A percentile compares a stretch with the other conserved stretches of the same genome.
Evolutionary conservation across 2,113 vertebrate genomes (phyloP).

Genomic region (Zapornia atra): DNA sequence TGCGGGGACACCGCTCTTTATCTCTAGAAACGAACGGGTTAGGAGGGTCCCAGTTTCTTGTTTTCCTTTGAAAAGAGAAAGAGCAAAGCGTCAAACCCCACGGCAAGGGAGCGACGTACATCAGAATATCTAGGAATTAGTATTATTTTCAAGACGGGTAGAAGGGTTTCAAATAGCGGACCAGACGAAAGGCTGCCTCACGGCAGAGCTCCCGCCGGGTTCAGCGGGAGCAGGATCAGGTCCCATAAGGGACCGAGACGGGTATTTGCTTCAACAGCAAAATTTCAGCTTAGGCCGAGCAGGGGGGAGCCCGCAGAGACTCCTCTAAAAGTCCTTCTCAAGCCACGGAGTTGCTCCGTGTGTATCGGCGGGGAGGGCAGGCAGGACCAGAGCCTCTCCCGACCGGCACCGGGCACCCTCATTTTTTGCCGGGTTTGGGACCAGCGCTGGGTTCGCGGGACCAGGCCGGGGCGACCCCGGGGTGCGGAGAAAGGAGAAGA

Average conservation of each 20-base stretch:
- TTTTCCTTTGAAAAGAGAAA: not conserved
- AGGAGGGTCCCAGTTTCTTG: not conserved
- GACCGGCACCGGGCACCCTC: too few species aligned
- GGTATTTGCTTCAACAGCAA: not conserved
- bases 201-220: not conserved
- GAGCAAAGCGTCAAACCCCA: not conserved
- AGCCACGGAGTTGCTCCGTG: rapidly evolving
- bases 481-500: not conserved
- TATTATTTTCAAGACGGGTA: not conserved
- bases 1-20: not conserved
- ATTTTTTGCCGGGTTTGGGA: not conserved
- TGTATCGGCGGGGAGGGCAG: not conserved
- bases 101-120: not conserved
- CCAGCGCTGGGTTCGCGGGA: too few species aligned
- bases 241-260: not conserved
- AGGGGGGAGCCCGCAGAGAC: not conserved
- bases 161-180: not conserved
- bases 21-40: not conserved
- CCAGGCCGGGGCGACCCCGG: not conserved
- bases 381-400: not conserved
- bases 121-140: not conserved
- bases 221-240: not conserved
- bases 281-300: not conserved
- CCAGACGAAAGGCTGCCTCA: not conserved
- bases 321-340: rapidly evolving